Conservation (phyloP, 2,888 invertebrate genomes). For the Melieria picta region DNA sequence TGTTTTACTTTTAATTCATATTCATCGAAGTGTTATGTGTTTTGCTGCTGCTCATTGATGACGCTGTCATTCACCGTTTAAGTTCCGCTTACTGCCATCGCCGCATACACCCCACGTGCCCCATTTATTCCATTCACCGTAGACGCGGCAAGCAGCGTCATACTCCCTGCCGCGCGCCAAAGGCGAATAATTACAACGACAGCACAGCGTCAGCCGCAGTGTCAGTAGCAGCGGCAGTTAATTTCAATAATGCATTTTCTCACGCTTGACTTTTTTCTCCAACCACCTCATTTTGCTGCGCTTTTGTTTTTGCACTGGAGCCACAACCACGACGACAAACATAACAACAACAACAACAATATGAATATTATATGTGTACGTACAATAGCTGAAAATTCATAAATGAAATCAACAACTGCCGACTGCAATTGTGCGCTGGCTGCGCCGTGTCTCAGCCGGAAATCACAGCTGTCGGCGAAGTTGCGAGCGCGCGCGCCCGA, state of each 20-base stretch:
- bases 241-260: slow-evolving; percentile 30
- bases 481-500: neutral
- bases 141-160: no score
- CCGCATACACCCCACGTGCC: no score
- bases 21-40: no score
- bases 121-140: no score
- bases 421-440: slow-evolving; percentile 5
- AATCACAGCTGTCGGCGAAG: neutral
- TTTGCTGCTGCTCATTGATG: no score
- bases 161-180: no score
- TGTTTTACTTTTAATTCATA: no score
- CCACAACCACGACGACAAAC: neutral
- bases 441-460: slow-evolving; percentile 1
- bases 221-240: slow-evolving; percentile 13
- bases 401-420: slow-evolving; percentile 16
- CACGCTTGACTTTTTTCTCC: slow-evolving; percentile 24
- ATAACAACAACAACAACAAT: slow-evolving; percentile 2
- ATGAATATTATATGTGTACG: no score
- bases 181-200: no score
- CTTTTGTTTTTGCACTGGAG: neutral
- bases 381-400: neutral
- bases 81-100: no score
- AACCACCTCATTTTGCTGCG: neutral
- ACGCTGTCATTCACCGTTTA: no score
- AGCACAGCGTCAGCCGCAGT: neutral